A percentile compares a stretch with the other conserved stretches of the same genome.
phyloP scores from a whole-genome alignment of 2,888 invertebrate species.

The Lasius fuliginosus region DNA sequence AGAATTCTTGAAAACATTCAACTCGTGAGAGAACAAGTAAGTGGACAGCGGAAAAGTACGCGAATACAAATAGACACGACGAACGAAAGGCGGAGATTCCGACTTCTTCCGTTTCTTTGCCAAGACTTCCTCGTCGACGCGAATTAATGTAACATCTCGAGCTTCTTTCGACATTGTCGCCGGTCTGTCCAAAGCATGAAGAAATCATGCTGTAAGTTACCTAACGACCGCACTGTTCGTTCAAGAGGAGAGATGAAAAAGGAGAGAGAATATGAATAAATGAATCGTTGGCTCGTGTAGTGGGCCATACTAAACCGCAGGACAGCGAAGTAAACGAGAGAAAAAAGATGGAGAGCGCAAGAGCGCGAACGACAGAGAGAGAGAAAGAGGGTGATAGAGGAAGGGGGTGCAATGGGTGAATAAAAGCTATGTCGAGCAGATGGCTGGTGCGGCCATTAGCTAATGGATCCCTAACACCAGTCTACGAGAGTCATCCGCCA shows the following conservation, averaged over 20 bases:
- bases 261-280: slow-evolving; percentile 73
- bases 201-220: slow-evolving; percentile 45
- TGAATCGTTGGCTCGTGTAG: slow-evolving; percentile 71
- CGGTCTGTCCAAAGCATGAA: slow-evolving; percentile 55
- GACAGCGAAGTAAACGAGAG: slow-evolving; percentile 51
- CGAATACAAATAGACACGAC: slow-evolving; percentile 33
- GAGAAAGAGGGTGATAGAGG: slow-evolving; percentile 1
- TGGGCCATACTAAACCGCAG: slow-evolving; percentile 65
- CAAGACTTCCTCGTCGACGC: background rate
- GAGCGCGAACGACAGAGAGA: background rate
- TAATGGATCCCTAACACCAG: slow-evolving; percentile 84
- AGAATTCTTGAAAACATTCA: slow-evolving; percentile 38
- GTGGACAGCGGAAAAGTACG: background rate
- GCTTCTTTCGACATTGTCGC: background rate
- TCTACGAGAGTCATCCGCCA: slow-evolving; percentile 76
- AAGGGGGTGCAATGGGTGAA: slow-evolving; percentile 69
- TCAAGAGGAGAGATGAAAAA: slow-evolving; percentile 28
- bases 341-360: slow-evolving; percentile 64
- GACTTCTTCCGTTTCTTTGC: background rate
- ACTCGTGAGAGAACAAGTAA: background rate
- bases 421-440: slow-evolving; percentile 83
- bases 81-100: background rate
- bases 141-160: slow-evolving; percentile 22
- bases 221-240: slow-evolving; percentile 10
- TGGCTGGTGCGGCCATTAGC: slow-evolving; percentile 84